Percentiles rank a stretch among this genome's conserved stretches.
phyloP scores from a whole-genome alignment of 2,888 invertebrate genomes.

The Drosophila lutescens region DNA sequence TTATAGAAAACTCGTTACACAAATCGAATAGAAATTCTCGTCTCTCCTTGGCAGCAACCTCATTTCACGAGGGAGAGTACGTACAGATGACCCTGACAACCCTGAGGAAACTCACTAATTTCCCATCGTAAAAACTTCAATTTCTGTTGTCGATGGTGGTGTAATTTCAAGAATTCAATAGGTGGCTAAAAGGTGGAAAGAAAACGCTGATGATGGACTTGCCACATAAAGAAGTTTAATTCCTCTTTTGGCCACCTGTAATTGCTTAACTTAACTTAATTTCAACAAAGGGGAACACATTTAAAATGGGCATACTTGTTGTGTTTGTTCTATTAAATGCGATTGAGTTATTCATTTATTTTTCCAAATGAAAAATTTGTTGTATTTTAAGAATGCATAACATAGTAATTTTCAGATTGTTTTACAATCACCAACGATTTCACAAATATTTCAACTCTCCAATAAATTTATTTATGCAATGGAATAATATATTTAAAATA shows the following conservation, averaged over 20 bases:
- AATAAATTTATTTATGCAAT: too few species aligned
- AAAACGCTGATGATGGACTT: slow-evolving; percentile 28
- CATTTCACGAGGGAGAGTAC: slow-evolving; percentile 16
- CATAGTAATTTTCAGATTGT: too few species aligned
- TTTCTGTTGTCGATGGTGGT: slow-evolving; percentile 34
- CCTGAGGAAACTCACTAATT: slow-evolving; percentile 46
- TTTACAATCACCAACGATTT: too few species aligned
- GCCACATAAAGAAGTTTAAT: slow-evolving; percentile 12
- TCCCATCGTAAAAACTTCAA: slow-evolving; percentile 52
- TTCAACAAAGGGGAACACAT: slow-evolving; percentile 6
- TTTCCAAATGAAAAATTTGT: background rate
- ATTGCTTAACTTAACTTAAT: slow-evolving; percentile 25
- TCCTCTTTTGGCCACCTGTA: slow-evolving; percentile 17
- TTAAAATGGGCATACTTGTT: background rate
- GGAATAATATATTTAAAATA: too few species aligned
- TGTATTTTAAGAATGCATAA: too few species aligned
- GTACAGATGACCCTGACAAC: slow-evolving; percentile 28
- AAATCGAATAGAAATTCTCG: slow-evolving; percentile 75
- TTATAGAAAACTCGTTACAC: slow-evolving; percentile 79
- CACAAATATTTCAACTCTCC: too few species aligned
- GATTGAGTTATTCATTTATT: too few species aligned
- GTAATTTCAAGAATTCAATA: slow-evolving; percentile 33
- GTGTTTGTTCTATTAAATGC: background rate
- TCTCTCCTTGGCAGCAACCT: slow-evolving; percentile 11
- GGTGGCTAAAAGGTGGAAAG: slow-evolving; percentile 10